Base-by-base conservation (phyloP, 2,113 vertebrate species). In the Toxotes chatareus region DNA sequence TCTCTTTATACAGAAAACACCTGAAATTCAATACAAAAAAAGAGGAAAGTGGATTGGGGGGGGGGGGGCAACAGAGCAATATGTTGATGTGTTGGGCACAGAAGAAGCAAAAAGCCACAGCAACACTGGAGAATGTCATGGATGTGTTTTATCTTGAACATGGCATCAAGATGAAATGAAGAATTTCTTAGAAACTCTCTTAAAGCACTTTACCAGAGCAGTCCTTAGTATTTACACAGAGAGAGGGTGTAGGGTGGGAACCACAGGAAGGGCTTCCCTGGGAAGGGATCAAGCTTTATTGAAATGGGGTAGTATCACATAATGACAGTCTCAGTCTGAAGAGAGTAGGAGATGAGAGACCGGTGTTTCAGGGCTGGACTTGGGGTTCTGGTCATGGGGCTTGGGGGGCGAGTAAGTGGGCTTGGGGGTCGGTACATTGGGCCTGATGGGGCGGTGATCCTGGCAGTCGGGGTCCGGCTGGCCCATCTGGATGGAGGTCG, bases 401-500 rank as follows among this genome's bases (percentile, higher is more conserved):
- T 93, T 0, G 94, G 91, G 0, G 96, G 89, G 0, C 82, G 88
- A n/a, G 77, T 36, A 23, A 84, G 74, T 0, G 94, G 95, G 76
- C 93, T 93, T 12, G 89, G 82, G 7, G 91, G 80, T 34, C 78
- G 86, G 80, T 90, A 93, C 81, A 91, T 66, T 8, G 90, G 92
- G 60, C 94, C 91, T 0, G 94, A 93, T 0, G 96, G 95, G 2
- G 95, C 89, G 0, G 91, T 49, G 73, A 91, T 91, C 75, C 75
- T 86, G 60, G 85, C 66, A 16, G 87, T 91, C 0, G 96, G 95
- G 11, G 94, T 94, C 61, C 92, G 89, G 32, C 92, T 91, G 12
- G 98, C 97, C 98, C 98, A 99, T 92, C 98, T 94, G 87, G 98
- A 98, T 14, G 98, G 98, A 34, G 96, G 96, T 34, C 98, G 95